These are phyloP conservation scores for Porites divaricata DNA, from an alignment of 92 coral and sea anemone species.

Conservation along the genomic window DNA sequence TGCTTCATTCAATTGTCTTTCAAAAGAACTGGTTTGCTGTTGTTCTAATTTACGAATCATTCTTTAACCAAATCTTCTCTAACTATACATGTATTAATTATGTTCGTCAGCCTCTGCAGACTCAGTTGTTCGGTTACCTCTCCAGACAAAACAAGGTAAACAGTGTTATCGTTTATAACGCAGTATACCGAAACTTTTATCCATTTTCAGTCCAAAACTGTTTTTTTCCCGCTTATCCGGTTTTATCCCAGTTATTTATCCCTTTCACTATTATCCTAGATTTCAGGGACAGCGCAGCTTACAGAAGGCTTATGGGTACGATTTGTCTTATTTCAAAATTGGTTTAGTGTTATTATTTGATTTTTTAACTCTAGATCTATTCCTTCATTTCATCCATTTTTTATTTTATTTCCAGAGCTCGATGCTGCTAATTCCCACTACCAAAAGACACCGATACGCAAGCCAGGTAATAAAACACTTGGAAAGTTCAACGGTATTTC, in stretches of 20 bases:
- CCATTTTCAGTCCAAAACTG: not conserved
- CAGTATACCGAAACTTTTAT: not conserved
- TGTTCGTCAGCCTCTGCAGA: conserved; percentile 1
- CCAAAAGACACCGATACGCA: not conserved
- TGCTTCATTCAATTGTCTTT: too few relatives aligned
- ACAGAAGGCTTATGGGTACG: conserved; percentile 22
- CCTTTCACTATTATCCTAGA: not conserved
- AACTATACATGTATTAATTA: not conserved
- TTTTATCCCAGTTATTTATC: not conserved
- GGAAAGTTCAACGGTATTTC: too few relatives aligned
- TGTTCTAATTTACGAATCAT: too few relatives aligned
- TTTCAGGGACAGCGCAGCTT: conserved; percentile 21
- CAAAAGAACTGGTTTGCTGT: too few relatives aligned
- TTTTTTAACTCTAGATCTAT: not conserved
- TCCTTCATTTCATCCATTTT: not conserved
- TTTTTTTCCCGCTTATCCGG: not conserved
- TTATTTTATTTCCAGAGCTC: not conserved
- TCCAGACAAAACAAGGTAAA: conserved; percentile 10
- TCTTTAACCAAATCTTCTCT: not conserved
- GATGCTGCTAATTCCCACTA: not conserved
- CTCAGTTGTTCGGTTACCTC: not conserved
- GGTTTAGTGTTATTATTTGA: not conserved
- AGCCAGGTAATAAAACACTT: not conserved
- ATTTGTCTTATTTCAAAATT: not conserved
- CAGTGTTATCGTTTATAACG: not conserved